A percentile compares a stretch with the other conserved stretches of the same genome.
phyloP scores from a whole-genome alignment of 2,113 vertebrate species.

The Eptesicus fuscus region DNA sequence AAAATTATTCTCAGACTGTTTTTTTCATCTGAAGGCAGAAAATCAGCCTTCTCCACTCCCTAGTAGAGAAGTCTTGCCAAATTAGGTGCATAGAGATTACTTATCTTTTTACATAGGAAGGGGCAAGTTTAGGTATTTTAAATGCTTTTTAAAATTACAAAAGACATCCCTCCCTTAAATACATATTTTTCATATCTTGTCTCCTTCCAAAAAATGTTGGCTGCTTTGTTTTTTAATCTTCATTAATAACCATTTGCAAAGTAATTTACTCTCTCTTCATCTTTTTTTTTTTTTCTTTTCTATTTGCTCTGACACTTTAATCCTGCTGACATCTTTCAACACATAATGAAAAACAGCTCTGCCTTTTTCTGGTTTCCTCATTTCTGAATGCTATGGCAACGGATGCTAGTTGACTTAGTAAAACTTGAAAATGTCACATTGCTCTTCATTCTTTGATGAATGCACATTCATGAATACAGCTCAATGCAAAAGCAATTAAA shows the following conservation, averaged over 20 bases:
- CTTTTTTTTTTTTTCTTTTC: not conserved
- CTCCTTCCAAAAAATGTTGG: conserved; percentile 28
- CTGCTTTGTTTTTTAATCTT: conserved; percentile 61
- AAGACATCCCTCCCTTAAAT: not conserved
- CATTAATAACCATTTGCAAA: conserved; percentile 73
- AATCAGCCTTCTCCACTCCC: not conserved
- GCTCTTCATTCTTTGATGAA: conserved; percentile 77
- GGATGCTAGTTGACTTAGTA: conserved; percentile 71
- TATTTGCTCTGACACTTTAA: conserved; percentile 72
- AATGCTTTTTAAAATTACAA: not conserved
- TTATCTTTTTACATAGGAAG: not conserved
- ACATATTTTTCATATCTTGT: not conserved
- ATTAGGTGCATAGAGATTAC: not conserved
- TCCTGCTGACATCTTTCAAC: conserved; percentile 74
- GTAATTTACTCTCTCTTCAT: conserved; percentile 72
- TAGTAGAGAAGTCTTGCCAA: not conserved
- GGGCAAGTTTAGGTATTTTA: not conserved
- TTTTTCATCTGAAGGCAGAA: not conserved
- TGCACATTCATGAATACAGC: conserved; percentile 73
- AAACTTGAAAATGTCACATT: conserved; percentile 78
- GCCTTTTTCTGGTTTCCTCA: conserved; percentile 52
- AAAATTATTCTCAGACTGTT: not conserved
- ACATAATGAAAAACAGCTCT: conserved; percentile 77
- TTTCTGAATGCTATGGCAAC: conserved; percentile 54
- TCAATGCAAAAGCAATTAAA: conserved; percentile 70